Percentiles rank a stretch among this genome's conserved stretches.
Conservation (phyloP, 2,797 vertebrate species). For the Lutjanus argentimaculatus region DNA sequence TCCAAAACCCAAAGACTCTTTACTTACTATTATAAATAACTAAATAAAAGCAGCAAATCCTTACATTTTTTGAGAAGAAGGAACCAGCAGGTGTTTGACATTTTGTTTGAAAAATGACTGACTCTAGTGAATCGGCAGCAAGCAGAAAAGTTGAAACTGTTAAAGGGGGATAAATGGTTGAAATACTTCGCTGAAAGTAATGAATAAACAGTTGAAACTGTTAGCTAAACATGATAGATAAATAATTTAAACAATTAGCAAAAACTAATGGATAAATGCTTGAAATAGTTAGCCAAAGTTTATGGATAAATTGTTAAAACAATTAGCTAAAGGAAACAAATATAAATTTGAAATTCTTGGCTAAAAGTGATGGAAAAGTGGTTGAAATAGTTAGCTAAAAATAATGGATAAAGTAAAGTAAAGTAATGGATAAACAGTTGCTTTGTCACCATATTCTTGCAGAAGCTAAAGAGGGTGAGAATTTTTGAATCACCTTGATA, state of each 20-base stretch:
- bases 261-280: neutral
- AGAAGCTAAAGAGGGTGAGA: conserved; percentile 42
- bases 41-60: too few relatives aligned
- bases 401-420: too few relatives aligned
- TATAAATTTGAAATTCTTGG: neutral
- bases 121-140: too few relatives aligned
- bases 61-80: too few relatives aligned
- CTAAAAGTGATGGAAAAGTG: neutral
- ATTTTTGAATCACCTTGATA: conserved; percentile 22
- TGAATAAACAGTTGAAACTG: neutral
- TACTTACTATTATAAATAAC: too few relatives aligned
- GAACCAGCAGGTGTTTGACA: too few relatives aligned
- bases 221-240: neutral
- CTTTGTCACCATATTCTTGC: conserved; percentile 35
- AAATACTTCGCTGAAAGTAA: neutral
- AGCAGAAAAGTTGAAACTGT: neutral
- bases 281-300: neutral
- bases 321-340: neutral
- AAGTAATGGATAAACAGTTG: too few relatives aligned
- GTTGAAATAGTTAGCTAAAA: neutral
- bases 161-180: neutral
- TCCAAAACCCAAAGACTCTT: too few relatives aligned
- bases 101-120: too few relatives aligned
- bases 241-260: neutral
- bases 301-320: neutral